Evolutionary conservation across 2,888 invertebrate genomes (phyloP).

Genomic region (Pristionchus entomophagus): DNA sequence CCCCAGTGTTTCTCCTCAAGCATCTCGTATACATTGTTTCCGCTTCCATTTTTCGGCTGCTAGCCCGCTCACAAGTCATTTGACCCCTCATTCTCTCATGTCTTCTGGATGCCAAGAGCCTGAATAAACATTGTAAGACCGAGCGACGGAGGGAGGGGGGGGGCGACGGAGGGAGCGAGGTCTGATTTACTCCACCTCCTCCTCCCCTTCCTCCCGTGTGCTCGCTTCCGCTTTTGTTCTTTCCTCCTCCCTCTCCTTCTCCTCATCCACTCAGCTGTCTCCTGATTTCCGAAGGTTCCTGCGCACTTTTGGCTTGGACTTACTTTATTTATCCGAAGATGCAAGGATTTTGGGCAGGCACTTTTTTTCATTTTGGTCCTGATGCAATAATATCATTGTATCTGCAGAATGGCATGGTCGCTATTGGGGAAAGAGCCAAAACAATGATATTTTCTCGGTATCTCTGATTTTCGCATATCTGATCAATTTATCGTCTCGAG

Average conservation of each 20-base stretch:
- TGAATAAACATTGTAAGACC: slow-evolving; percentile 28
- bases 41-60: background rate
- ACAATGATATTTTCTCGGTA: too few relatives aligned
- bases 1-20: background rate
- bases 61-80: background rate
- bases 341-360: background rate
- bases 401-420: background rate
- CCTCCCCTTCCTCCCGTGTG: background rate
- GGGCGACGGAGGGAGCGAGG: background rate
- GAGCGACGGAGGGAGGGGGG: background rate
- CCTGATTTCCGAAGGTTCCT: background rate
- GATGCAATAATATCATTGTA: background rate
- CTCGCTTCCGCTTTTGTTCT: background rate
- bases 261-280: background rate
- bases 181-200: background rate
- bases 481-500: too few relatives aligned
- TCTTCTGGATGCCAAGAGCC: background rate
- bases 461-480: too few relatives aligned
- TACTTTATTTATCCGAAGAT: background rate
- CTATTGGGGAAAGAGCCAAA: background rate
- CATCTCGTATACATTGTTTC: background rate
- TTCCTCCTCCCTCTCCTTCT: background rate
- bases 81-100: background rate
- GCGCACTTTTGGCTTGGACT: background rate
- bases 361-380: background rate